A percentile compares a stretch with the other conserved stretches of the same genome.
phyloP scores from a whole-genome alignment of 2,797 vertebrate species.

The Crocidura indochinensis region DNA sequence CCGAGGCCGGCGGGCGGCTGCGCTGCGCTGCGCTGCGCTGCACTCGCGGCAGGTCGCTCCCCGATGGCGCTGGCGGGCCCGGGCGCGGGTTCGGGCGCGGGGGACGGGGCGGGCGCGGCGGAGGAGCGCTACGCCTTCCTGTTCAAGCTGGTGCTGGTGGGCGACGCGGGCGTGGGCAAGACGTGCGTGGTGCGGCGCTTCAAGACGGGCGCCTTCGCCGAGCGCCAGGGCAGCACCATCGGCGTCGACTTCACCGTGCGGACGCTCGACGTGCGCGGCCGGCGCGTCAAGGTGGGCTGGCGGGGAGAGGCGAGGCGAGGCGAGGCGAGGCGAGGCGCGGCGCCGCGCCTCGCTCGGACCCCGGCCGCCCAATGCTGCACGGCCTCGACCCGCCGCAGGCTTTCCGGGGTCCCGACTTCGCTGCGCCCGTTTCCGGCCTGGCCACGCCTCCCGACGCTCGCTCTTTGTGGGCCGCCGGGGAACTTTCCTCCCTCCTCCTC shows the following conservation, averaged over 20 bases:
- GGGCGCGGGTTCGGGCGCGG: conserved; percentile 59
- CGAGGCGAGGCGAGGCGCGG: no score
- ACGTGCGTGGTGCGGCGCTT: conserved; percentile 94
- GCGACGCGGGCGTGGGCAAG: conserved; percentile 94
- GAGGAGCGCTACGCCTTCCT: conserved; percentile 93
- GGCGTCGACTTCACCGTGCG: conserved; percentile 95
- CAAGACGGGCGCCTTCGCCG: conserved; percentile 92
- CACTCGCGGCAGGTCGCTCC: no score
- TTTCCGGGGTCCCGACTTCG: conserved; percentile 69
- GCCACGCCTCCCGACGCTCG: conserved; percentile 74
- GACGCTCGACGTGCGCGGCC: conserved; percentile 93
- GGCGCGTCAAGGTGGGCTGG: conserved; percentile 92
- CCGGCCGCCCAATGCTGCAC: no score
- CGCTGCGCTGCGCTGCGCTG: neutral
- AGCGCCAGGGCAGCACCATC: conserved; percentile 94
- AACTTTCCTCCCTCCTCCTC: conserved; percentile 31
- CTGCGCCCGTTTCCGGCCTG: conserved; percentile 76
- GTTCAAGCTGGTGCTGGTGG: conserved; percentile 94
- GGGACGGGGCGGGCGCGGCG: conserved; percentile 86
- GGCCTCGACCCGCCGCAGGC: neutral
- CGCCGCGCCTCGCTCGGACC: neutral
- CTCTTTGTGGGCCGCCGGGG: conserved; percentile 70
- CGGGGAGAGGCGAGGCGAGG: neutral
- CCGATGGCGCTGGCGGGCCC: conserved; percentile 84
- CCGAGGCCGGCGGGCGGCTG: conserved; percentile 67